Evolutionary conservation across 1,140 invertebrate genomes (phyloP).

Genomic region (Drosophila nasuta): DNA sequence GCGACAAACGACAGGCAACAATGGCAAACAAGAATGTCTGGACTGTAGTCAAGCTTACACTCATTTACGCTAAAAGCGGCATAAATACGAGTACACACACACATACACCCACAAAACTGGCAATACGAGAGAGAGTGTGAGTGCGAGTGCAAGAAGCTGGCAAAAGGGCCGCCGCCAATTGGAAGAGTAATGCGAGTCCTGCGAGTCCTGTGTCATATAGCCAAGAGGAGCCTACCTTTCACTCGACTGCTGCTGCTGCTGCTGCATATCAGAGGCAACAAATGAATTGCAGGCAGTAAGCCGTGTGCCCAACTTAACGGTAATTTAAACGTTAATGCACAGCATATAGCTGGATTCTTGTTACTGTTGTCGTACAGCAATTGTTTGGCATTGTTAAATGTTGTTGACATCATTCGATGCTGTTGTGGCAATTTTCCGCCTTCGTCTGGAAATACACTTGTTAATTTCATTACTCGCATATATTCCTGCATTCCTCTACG

Average conservation of each 20-base stretch:
- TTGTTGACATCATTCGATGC: slow-evolving; percentile 58
- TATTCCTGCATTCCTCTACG: not conserved
- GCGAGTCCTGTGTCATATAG: not conserved
- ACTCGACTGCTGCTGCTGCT: not conserved
- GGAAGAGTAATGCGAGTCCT: slow-evolving; percentile 40
- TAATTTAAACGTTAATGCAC: slow-evolving; percentile 71
- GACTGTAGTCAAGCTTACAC: slow-evolving; percentile 60
- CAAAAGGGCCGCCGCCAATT: not conserved
- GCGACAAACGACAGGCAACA: slow-evolving; percentile 42
- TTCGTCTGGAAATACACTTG: slow-evolving; percentile 12
- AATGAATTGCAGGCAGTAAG: slow-evolving; percentile 68
- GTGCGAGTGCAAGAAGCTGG: not conserved
- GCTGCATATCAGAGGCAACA: slow-evolving; percentile 57
- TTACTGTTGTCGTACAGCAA: not conserved
- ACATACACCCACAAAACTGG: slow-evolving; percentile 30
- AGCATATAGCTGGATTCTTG: slow-evolving; percentile 9
- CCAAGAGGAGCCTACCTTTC: too few species aligned
- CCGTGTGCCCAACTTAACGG: slow-evolving; percentile 66
- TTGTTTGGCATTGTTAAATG: slow-evolving; percentile 61
- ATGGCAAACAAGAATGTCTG: slow-evolving; percentile 64
- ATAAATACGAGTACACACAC: slow-evolving; percentile 60
- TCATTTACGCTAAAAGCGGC: slow-evolving; percentile 76
- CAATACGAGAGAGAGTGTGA: slow-evolving; percentile 21
- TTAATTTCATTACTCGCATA: slow-evolving; percentile 1
- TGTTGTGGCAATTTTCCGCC: slow-evolving; percentile 4